Evolutionary conservation across 2,888 invertebrate genomes (phyloP), one percentile per base, ranked within the genome.

Genomic region (Unio delphinus): DNA sequence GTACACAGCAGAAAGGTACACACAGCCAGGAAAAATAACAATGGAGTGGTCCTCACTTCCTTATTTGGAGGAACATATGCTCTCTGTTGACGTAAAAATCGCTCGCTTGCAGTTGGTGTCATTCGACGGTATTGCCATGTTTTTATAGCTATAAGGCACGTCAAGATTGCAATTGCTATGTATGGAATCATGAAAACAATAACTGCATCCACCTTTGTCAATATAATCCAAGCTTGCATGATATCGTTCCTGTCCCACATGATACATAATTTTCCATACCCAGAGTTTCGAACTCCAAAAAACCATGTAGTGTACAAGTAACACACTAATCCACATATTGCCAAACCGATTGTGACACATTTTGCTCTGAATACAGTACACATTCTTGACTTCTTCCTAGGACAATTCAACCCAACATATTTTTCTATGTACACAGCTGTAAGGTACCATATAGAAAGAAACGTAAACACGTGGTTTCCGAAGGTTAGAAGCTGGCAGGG

Each of bases 401-500:
- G 86, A 79, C 81, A 84, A 65, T 80, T 81, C 8, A 86, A 78
- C 26, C 82, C 77, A 61, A 86, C 83, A 66, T 81, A 83, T 71
- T 84, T 85, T 62, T 86, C 85, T 55, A 82, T 74, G 26, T 83
- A 80, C 23, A 84, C 72, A 4, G 83, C 79, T 1, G 83, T 79
- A 34, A 83, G 69, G 69, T 84, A 86, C 86, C 86, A 86, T 56
- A 81, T 80, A 4, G 83, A 80, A 28, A 86, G 72, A 70, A 86
- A 86, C 6, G 79, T 79, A 67, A 82, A 84, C 8, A 80, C 83
- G 63, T 76, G 79, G 68, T 94, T 93, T n/a, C 93, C 84, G 87
- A 95, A 96, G 20, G 93, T 92, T 77, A 94, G 92, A 58, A 93
- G 89, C 83, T 95, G 94, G 83, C 96, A 96, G 90, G 92, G 92